These are phyloP conservation scores for Sipha flava DNA, from an alignment of 1,140 invertebrate species.

Conservation along the genomic window DNA sequence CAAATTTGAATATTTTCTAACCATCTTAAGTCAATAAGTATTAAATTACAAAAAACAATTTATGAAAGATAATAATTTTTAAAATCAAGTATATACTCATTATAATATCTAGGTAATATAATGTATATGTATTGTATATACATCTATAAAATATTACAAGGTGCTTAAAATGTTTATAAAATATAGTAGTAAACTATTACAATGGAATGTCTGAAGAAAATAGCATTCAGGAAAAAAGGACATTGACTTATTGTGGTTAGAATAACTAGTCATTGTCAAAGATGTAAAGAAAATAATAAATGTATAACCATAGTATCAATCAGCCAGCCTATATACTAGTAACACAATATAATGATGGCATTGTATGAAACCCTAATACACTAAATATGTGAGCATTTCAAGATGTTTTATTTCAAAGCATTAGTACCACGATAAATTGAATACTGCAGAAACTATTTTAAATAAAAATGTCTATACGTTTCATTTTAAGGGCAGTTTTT, in stretches of 20 bases:
- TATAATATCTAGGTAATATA: background rate
- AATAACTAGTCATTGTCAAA: background rate
- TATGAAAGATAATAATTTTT: background rate
- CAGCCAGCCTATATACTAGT: background rate
- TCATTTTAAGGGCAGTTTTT: no score
- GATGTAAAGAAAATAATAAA: background rate
- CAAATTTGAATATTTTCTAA: no score
- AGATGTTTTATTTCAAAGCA: background rate
- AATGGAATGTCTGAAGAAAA: background rate
- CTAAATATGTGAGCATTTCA: no score
- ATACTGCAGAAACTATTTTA: no score
- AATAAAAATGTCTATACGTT: no score
- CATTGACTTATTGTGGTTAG: conserved; percentile 17
- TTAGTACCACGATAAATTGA: background rate
- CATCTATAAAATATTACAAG: background rate
- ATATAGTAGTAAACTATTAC: background rate
- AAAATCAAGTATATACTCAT: background rate
- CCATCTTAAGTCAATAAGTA: no score
- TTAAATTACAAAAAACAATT: no score
- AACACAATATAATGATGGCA: background rate
- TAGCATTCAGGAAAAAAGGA: background rate
- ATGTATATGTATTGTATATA: background rate
- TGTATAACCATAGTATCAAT: background rate
- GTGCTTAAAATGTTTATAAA: background rate
- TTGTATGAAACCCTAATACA: background rate